Evolutionary conservation across 2,797 vertebrate species (phyloP), one percentile per base, ranked within the genome.

Genomic region (Diglossa cyanea): DNA sequence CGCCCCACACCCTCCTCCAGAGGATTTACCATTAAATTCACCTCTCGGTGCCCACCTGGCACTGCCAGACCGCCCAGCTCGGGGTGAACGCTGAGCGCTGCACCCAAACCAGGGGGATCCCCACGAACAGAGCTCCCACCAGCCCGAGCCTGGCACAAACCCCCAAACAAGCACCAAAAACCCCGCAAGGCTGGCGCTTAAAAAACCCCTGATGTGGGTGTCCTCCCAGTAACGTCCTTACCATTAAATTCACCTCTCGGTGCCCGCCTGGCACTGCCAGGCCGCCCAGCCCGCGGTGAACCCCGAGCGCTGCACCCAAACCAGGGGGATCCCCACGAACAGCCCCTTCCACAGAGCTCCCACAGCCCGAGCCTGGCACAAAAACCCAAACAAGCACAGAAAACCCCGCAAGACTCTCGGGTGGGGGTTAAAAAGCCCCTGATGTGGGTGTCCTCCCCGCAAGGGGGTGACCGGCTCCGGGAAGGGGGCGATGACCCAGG

Each of bases 371-470:
- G 40, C 25, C 40, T 6, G 73, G 6, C 57, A n/a, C 44, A 55
- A 25, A 50, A 4, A 16, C 40, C 10, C 62, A 10, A 44, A 37
- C 12, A 16, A 10, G 11, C 62, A 24, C 58, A 23, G 3, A 28
- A 17, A 37, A 5, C 15, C 28, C 19, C 31, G 4, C 53, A n/a
- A 21, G 8, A 8, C 2, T 31, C 11, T 2, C 19, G 60, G n/a
- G 2, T 15, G 28, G 19, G 13, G 28, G 4, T 14, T 7, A 42
- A 20, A 10, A 7, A 13, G 11, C 11, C 24, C 9, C n/a, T 8
- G n/a, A 11, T 2, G 16, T 12, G 11, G 2, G 23, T 19, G 54
- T 15, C 2, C 17, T 10, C 10, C 26, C 13, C 19, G 13, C 0
- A 2, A 8, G 10, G 28, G 25, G 5, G 6, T 1, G 20, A 13